A percentile compares a stretch with the other conserved stretches of the same genome.
Conservation (phyloP, 2,797 vertebrate genomes). For the Enteromius radiatus region DNA sequence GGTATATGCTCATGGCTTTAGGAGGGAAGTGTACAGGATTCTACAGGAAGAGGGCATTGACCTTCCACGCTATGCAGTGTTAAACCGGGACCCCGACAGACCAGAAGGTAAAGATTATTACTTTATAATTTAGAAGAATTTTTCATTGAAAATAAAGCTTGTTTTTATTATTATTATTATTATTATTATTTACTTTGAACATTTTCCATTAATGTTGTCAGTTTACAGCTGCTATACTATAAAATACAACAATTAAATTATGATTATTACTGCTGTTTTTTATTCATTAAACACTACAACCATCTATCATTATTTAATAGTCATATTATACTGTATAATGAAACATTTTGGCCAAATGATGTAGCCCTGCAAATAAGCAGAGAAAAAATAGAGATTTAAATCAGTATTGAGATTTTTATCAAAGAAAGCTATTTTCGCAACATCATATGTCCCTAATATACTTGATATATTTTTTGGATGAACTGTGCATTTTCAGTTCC, state of each 20-base stretch:
- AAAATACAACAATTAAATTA: neutral
- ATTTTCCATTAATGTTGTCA: too few relatives aligned
- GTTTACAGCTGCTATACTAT: too few relatives aligned
- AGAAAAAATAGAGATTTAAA: neutral
- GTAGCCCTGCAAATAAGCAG: neutral
- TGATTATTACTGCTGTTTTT: neutral
- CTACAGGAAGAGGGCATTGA: slow-evolving; percentile 95
- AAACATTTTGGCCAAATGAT: neutral
- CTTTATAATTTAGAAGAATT: neutral
- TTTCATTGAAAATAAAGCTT: neutral
- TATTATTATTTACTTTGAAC: too few relatives aligned
- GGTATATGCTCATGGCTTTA: slow-evolving; percentile 63
- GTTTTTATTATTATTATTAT: too few relatives aligned
- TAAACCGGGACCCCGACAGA: slow-evolving; percentile 93
- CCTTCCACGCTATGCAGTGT: slow-evolving; percentile 92
- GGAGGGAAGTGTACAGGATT: slow-evolving; percentile 97
- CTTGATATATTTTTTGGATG: neutral
- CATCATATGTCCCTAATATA: neutral
- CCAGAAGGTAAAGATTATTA: slow-evolving; percentile 83
- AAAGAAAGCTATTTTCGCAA: neutral
- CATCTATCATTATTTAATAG: neutral
- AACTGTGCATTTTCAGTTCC: neutral
- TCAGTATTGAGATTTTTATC: neutral
- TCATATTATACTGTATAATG: too few relatives aligned
- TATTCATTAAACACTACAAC: neutral